Conservation (phyloP, 2,113 vertebrate genomes). For the Lycaon pictus region DNA sequence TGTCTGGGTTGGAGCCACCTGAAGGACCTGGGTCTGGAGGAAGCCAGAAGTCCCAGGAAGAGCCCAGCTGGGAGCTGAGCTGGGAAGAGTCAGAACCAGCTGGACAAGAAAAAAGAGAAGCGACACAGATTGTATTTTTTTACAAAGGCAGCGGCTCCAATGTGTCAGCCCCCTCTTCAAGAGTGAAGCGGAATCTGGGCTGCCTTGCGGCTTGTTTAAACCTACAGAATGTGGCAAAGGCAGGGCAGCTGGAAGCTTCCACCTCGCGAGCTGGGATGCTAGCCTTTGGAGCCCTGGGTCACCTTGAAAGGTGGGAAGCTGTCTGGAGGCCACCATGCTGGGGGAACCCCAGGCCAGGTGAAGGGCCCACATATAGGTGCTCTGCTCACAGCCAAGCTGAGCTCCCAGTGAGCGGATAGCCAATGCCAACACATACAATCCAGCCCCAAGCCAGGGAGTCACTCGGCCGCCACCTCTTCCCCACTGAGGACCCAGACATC, state of each 20-base stretch:
- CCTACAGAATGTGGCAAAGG: neutral
- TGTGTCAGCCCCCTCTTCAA: rapidly evolving
- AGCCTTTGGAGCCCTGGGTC: neutral
- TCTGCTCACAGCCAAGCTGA: neutral
- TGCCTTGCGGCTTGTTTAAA: neutral
- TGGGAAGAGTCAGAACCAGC: neutral
- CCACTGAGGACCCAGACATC: neutral
- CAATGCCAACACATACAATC: neutral
- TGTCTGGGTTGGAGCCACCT: neutral
- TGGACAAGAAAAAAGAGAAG: neutral
- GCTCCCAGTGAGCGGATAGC: neutral
- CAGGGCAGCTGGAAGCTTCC: rapidly evolving
- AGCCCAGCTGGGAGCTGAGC: neutral
- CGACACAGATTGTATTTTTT: rapidly evolving
- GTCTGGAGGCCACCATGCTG: neutral
- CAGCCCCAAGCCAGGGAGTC: too few relatives aligned
- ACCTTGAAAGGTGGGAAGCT: neutral
- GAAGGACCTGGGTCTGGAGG: neutral
- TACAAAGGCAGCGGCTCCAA: rapidly evolving
- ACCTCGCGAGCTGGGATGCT: neutral
- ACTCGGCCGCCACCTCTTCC: neutral
- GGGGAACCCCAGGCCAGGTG: neutral
- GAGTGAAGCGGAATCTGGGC: neutral
- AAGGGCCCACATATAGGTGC: rapidly evolving
- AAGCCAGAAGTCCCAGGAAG: neutral